phyloP scores from a whole-genome alignment of 2,113 vertebrate genomes.

The Podarcis cretensis region DNA sequence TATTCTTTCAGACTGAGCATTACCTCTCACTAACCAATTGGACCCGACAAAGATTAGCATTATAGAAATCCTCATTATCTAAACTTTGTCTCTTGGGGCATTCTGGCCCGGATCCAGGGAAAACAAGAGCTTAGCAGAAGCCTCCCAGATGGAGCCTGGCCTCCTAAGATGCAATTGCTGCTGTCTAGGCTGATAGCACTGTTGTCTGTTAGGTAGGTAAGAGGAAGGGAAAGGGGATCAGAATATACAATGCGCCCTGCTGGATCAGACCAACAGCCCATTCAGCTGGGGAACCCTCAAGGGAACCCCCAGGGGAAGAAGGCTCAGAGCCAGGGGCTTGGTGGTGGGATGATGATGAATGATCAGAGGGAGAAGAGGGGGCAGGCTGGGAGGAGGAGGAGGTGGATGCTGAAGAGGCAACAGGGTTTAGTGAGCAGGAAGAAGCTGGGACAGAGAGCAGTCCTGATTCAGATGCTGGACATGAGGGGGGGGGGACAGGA shows the following conservation, averaged over 20 bases:
- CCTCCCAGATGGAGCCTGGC: neutral
- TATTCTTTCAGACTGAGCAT: slow-evolving; percentile 21
- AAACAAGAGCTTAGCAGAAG: neutral
- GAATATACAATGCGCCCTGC: neutral
- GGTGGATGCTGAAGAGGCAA: too few species aligned
- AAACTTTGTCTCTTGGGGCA: neutral
- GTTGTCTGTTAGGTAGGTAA: neutral
- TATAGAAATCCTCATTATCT: neutral
- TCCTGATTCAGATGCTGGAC: too few species aligned
- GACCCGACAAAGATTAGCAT: slow-evolving; percentile 2
- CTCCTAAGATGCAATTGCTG: neutral
- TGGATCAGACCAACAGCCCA: too few species aligned
- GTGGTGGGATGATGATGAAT: too few species aligned
- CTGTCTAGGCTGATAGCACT: neutral
- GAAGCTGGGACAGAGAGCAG: too few species aligned
- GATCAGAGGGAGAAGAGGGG: too few species aligned
- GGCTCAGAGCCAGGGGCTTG: too few species aligned
- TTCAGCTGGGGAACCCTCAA: too few species aligned
- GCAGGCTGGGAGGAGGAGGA: too few species aligned
- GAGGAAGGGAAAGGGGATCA: neutral
- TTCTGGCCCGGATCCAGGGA: neutral
- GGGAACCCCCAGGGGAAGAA: too few species aligned
- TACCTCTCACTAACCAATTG: neutral
- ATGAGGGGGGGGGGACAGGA: too few species aligned
- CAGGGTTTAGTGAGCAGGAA: too few species aligned